A percentile compares a stretch with the other conserved stretches of the same genome.
Evolutionary conservation across 2,797 vertebrate species (phyloP).

Genomic region (Falco berigora): DNA sequence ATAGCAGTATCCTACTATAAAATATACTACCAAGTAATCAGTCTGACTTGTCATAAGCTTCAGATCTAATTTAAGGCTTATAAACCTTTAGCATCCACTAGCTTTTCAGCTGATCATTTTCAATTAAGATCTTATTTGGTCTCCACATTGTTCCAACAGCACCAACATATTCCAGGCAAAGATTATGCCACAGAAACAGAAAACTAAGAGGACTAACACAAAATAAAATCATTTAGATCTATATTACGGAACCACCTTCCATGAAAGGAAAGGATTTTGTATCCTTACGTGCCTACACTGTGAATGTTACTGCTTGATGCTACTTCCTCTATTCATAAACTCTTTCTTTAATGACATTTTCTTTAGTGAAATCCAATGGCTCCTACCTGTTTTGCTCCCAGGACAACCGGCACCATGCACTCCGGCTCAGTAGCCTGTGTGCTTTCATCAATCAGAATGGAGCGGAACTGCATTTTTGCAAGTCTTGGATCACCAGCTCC

Average conservation of each 20-base stretch:
- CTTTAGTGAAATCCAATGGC: fast-evolving
- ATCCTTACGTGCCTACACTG: fast-evolving
- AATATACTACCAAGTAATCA: not conserved
- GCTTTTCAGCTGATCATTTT: not conserved
- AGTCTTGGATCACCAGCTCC: slow-evolving; percentile 93
- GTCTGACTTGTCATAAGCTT: not conserved
- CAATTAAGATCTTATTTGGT: fast-evolving
- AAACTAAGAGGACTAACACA: not conserved
- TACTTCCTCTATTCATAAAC: not conserved
- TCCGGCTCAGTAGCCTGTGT: slow-evolving; percentile 97
- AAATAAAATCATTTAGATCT: not conserved
- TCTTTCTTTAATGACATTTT: not conserved
- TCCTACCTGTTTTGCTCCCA: slow-evolving; percentile 94
- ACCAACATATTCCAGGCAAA: not conserved
- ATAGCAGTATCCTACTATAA: fast-evolving
- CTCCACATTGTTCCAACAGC: not conserved
- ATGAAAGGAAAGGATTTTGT: not conserved
- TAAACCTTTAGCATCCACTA: not conserved
- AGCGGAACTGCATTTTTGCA: slow-evolving; percentile 99
- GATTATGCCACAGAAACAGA: not conserved
- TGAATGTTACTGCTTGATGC: too few relatives aligned
- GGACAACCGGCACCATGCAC: slow-evolving; percentile 97
- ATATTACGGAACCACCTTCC: fast-evolving
- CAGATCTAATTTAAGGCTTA: not conserved
- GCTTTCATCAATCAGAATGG: slow-evolving; percentile 97